Evolutionary conservation across 2,113 vertebrate species (phyloP).

Genomic region (Ranitomeya imitator): DNA sequence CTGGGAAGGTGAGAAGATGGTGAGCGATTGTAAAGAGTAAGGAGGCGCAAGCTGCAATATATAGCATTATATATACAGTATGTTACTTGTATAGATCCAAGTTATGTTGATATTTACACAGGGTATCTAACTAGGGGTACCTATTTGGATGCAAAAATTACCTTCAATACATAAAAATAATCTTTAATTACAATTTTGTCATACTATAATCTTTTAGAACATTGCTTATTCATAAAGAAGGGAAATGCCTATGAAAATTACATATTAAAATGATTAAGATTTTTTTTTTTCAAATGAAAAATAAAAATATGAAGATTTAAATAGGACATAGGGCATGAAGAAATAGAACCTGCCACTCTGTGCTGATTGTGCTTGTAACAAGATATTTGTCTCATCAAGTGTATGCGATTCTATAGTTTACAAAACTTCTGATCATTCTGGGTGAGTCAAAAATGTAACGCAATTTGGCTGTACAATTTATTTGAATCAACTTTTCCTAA

Average conservation of each 20-base stretch:
- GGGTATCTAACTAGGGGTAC: neutral
- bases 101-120: conserved; percentile 1
- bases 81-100: neutral
- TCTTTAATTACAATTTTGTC: neutral
- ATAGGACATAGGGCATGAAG: neutral
- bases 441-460: neutral
- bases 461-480: too few species aligned
- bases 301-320: neutral
- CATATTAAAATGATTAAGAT: neutral
- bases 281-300: neutral
- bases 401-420: neutral
- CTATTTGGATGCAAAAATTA: neutral
- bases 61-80: neutral
- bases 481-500: too few species aligned
- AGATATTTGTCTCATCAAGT: neutral
- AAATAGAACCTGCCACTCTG: neutral
- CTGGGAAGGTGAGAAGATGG: conserved; percentile 61
- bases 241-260: neutral
- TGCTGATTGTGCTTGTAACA: neutral
- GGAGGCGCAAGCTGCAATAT: neutral
- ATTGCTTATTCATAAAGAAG: conserved; percentile 8
- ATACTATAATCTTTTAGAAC: neutral
- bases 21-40: conserved; percentile 7
- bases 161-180: neutral
- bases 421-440: neutral